Conservation (phyloP, 1,140 invertebrate species). For the Stegodyphus mimosarum region DNA sequence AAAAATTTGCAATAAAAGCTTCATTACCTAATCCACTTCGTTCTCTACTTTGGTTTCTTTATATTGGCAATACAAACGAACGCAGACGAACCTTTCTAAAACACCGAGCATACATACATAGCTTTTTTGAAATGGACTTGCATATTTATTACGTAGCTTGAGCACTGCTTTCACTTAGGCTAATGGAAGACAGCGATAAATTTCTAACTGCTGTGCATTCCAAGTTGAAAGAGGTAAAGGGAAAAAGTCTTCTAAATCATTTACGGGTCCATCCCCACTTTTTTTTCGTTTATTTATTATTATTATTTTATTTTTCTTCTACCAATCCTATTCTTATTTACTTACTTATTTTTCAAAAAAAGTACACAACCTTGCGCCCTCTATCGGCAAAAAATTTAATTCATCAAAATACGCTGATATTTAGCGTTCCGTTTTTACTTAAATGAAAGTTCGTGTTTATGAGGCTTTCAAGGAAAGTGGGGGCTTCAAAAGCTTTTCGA, state of each 20-base stretch:
- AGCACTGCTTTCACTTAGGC: conserved; percentile 36
- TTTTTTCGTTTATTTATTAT: conserved; percentile 34
- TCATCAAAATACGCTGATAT: conserved; percentile 55
- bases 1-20: conserved; percentile 54
- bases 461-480: conserved; percentile 51
- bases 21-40: conserved; percentile 45
- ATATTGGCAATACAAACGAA: conserved; percentile 23
- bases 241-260: conserved; percentile 50
- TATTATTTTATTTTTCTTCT: neutral
- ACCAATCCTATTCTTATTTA: too few relatives aligned
- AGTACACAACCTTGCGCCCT: conserved; percentile 14
- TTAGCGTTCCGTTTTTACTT: conserved; percentile 48
- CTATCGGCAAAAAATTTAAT: conserved; percentile 55
- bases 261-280: conserved; percentile 19
- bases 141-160: conserved; percentile 48
- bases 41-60: conserved; percentile 19
- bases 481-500: conserved; percentile 40
- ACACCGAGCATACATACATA: conserved; percentile 1
- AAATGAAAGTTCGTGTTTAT: conserved; percentile 53
- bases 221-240: conserved; percentile 4
- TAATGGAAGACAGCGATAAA: conserved; percentile 53
- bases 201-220: conserved; percentile 50
- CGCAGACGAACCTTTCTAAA: conserved; percentile 34
- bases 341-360: neutral
- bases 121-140: conserved; percentile 48